Evolutionary conservation across 1,140 invertebrate genomes (phyloP).

Genomic region (Nomia melanderi): DNA sequence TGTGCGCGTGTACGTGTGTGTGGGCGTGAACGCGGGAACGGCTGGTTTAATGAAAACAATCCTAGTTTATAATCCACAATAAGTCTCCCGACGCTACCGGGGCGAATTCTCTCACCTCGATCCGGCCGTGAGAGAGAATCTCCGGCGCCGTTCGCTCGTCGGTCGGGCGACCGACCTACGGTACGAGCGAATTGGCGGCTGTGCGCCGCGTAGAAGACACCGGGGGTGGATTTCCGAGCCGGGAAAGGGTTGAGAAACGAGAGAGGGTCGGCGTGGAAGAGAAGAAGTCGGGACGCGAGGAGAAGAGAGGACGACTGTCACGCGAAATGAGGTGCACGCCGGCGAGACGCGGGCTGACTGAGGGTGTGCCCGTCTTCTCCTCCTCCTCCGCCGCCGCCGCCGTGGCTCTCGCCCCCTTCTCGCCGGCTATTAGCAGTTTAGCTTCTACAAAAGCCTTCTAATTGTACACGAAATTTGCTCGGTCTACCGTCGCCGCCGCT

Average conservation of each 20-base stretch:
- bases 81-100: constrained; percentile 63
- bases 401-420: constrained; percentile 13
- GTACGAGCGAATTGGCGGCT: constrained; percentile 51
- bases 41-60: constrained; percentile 72
- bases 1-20: too few species aligned
- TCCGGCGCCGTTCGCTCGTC: constrained; percentile 7
- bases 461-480: constrained; percentile 77
- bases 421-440: constrained; percentile 72
- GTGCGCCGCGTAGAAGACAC: constrained; percentile 18
- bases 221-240: constrained; percentile 25
- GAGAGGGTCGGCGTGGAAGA: constrained; percentile 2
- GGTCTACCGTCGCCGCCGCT: constrained; percentile 53
- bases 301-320: constrained; percentile 69
- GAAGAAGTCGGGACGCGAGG: constrained; percentile 18
- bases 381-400: too few species aligned
- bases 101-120: constrained; percentile 72
- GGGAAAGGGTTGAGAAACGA: constrained; percentile 54
- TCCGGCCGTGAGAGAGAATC: constrained; percentile 12
- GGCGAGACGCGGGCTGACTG: constrained; percentile 35
- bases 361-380: too few species aligned
- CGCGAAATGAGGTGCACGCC: constrained; percentile 73
- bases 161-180: too few species aligned
- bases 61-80: constrained; percentile 71
- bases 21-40: constrained; percentile 9
- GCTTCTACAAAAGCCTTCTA: constrained; percentile 76